Evolutionary conservation across 2,113 vertebrate species (phyloP).

Genomic region (Notechis scutatus): DNA sequence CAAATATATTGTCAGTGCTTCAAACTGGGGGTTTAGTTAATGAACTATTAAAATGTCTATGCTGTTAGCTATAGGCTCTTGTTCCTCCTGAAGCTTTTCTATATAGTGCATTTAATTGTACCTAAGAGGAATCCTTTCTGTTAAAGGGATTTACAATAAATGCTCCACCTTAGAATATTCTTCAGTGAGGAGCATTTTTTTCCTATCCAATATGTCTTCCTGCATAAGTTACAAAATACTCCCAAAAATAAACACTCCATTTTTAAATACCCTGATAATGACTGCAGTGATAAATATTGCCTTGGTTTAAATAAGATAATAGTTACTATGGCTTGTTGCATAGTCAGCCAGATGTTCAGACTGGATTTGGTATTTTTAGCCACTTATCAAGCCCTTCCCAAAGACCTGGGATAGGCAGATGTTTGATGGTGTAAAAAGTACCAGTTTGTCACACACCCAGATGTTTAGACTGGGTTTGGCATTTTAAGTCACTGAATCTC

Average conservation of each 20-base stretch:
- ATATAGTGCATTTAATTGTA: background rate
- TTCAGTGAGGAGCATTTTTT: background rate
- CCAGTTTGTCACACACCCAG: background rate
- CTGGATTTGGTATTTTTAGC: background rate
- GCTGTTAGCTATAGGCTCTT: constrained; percentile 2
- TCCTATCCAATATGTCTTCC: background rate
- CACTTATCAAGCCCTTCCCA: background rate
- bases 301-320: background rate
- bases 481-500: background rate
- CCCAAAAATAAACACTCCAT: background rate
- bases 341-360: background rate
- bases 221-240: background rate
- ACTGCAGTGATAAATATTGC: background rate
- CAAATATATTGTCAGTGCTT: constrained; percentile 33
- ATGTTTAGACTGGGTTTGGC: background rate
- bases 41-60: constrained; percentile 29
- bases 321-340: background rate
- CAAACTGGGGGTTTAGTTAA: constrained; percentile 25
- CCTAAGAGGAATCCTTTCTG: background rate
- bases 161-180: background rate
- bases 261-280: background rate
- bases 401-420: background rate
- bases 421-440: background rate
- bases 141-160: background rate
- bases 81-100: background rate